A percentile compares a stretch with the other conserved stretches of the same genome.
Conservation (phyloP, 2,113 vertebrate genomes). For the Motacilla tschutschensis region DNA sequence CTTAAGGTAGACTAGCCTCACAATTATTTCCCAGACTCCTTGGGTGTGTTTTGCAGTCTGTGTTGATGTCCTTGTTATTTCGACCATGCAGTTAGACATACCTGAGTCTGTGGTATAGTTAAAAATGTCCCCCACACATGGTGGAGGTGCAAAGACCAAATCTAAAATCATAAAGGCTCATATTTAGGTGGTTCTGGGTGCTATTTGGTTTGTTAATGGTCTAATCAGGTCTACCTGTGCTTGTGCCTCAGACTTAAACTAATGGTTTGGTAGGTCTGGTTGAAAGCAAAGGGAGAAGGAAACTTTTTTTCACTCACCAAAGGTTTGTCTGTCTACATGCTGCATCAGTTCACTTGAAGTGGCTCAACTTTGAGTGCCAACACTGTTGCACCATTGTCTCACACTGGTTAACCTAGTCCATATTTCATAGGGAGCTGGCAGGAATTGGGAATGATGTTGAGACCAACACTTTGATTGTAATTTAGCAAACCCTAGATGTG, state of each 20-base stretch:
- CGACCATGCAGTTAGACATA: slow-evolving; percentile 3
- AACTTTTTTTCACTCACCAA: slow-evolving; percentile 60
- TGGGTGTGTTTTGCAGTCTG: slow-evolving; percentile 11
- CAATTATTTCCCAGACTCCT: background rate
- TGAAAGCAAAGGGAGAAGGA: slow-evolving; percentile 17
- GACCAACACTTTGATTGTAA: background rate
- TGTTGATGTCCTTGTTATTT: slow-evolving; percentile 21
- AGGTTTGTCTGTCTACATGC: slow-evolving; percentile 60
- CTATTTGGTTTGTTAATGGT: slow-evolving; percentile 10
- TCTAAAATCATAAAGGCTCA: slow-evolving; percentile 24
- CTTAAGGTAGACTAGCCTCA: slow-evolving; percentile 19
- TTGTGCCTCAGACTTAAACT: slow-evolving; percentile 23
- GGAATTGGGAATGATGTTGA: background rate
- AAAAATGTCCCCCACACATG: background rate
- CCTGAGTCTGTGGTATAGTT: background rate
- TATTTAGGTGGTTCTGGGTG: slow-evolving; percentile 35
- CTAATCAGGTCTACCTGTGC: slow-evolving; percentile 26
- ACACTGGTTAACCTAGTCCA: slow-evolving; percentile 9
- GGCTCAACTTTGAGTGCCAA: slow-evolving; percentile 39
- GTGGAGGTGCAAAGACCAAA: slow-evolving; percentile 50
- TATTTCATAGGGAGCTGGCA: slow-evolving; percentile 1
- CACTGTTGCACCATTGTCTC: slow-evolving; percentile 42
- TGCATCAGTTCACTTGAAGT: slow-evolving; percentile 53
- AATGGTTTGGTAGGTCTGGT: slow-evolving; percentile 31
- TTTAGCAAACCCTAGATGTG: background rate